Base-by-base conservation (phyloP, 2,113 vertebrate species). In the Martes martes region DNA sequence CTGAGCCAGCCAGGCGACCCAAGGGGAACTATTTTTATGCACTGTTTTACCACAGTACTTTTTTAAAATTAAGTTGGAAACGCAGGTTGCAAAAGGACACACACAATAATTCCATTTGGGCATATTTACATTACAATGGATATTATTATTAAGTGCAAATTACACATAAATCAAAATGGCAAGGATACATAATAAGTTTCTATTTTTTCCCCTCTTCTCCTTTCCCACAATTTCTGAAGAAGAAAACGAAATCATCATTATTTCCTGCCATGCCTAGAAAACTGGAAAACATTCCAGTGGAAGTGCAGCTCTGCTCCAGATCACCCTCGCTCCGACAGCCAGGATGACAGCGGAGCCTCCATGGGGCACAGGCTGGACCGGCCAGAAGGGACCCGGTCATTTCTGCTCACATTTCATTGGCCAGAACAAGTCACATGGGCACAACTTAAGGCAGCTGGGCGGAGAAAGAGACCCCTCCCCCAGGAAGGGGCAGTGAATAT, bases 111-210 rank as follows among this genome's bases (percentile, higher is more conserved):
- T 71, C n/a, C 36, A 59, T 50, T 26, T 33, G 52, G 67, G 76
- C 93, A 94, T 85, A 98, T 98, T 98, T 98, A 94, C 89, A 95
- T 98, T 94, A 78, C 78, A 97, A 98, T 79, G 71, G 93, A 92
- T 28, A 96, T 36, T 69, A 63, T 24, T 3, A 94, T 97, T 95
- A 69, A 96, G 65, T 90, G 89, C 28, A 2, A 0, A 6, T 98
- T 96, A 98, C 95, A 95, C 93, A 97, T 69, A 96, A 96, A 79
- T 88, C 94, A 96, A 97, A 97, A 98, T 0, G 11, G 33, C 42
- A 61, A 65, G 1, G 92, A 95, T 97, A 97, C 9, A 65, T 47
- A 31, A 71, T 33, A 94, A 1, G 80, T 52, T 42, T 96, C 93
- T 78, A 78, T 67, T 97, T 84, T 74, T 82, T 65, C 86, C 97